Evolutionary conservation across 2,888 invertebrate species (phyloP), one percentile per base, ranked within the genome.

Genomic region (Drosophila sordidula): DNA sequence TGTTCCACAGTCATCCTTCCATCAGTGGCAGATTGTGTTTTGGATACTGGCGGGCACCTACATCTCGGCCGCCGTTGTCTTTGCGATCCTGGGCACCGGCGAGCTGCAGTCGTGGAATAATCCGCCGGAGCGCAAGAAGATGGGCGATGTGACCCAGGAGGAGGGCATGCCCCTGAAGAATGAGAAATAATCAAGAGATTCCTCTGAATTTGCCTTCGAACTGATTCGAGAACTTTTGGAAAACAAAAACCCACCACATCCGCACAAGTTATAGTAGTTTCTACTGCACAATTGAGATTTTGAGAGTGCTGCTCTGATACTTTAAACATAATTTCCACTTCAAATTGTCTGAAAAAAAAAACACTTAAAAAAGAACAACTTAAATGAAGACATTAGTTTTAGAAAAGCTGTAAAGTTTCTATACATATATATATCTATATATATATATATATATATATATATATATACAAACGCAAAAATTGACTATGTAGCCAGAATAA

Each of bases 1-100:
- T 29, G 8, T 11, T 89, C 2, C 91, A 8, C 18, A 95, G 95
- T 95, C 96, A 93, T 95, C 95, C 0, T 95, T 95, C 82, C 94
- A 93, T 22, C 95, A 95, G 87, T 97, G 97, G 97, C 95, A 94
- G 90, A 95, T 95, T 59, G 96, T 97, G 0, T 97, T 97, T 92
- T 95, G 95, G 94, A 95, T 97, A 50, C 92, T 97, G 16, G 95
- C 95, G 0, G 94, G 92, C 3, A 95, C 95, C 0, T 97, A 97
- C 90, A 91, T 94, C 0, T 88, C 93, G 0, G 97, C 96, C 0
- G 95, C 95, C 0, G 16, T 91, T 14, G 89, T 93, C 3, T 96
- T 94, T 86, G 86, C 93, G n/a, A 62, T 94, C 9, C 93, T 95
- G 59, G 95, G 95, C 5, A 93, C 93, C 0, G 95, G 95, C 0